Evolutionary conservation across 2,113 vertebrate genomes (phyloP).

Genomic region (Paramormyrops kingsleyae): DNA sequence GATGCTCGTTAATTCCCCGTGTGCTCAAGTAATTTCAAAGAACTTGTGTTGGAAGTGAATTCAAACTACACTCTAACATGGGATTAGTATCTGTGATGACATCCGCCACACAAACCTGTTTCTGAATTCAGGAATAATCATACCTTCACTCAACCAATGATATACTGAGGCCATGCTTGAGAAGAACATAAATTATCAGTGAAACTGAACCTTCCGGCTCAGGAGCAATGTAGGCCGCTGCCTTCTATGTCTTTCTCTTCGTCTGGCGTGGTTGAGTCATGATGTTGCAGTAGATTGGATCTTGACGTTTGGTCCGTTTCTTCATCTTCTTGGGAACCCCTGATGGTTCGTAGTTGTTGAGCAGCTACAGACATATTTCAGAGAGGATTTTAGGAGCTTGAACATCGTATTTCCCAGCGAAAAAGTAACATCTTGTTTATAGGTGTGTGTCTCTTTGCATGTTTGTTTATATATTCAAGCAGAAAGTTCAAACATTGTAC

Average conservation of each 20-base stretch:
- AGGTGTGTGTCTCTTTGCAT: neutral
- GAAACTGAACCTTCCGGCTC: neutral
- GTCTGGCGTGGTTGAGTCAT: conserved; percentile 18
- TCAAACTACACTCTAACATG: neutral
- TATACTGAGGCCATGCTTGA: neutral
- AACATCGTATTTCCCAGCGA: neutral
- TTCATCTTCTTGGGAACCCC: conserved; percentile 33
- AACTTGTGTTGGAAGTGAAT: neutral
- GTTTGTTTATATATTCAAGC: neutral
- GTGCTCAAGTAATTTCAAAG: neutral
- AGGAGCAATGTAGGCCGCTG: neutral
- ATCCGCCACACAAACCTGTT: neutral
- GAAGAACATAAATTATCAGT: neutral
- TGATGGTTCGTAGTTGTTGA: conserved; percentile 51
- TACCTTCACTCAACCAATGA: neutral
- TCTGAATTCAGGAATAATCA: neutral
- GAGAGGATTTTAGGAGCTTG: neutral
- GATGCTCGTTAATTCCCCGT: neutral
- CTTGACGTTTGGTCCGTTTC: conserved; percentile 37
- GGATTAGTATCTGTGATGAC: neutral
- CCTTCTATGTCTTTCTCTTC: conserved; percentile 27
- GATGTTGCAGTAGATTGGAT: conserved; percentile 57
- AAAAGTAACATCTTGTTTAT: neutral
- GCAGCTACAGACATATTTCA: conserved; percentile 36
- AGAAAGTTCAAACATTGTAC: neutral